A percentile compares a stretch with the other conserved stretches of the same genome.
Conservation (phyloP, 1,140 invertebrate genomes). For the Acromyrmex charruanus region DNA sequence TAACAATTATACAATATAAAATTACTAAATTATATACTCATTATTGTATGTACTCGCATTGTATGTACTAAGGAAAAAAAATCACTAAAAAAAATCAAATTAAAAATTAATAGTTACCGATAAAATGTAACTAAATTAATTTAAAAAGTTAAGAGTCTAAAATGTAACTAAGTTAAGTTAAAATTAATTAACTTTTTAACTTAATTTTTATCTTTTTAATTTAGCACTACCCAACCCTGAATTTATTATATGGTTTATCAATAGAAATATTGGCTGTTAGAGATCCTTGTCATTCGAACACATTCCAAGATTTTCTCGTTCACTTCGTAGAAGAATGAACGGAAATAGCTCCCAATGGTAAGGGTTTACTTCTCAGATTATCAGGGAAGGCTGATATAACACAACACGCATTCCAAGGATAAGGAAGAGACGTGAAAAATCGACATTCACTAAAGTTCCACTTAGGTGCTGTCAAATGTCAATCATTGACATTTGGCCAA, state of each 20-base stretch:
- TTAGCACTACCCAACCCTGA: no score
- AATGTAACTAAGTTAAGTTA: no score
- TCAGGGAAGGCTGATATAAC: background rate
- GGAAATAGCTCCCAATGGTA: background rate
- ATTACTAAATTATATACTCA: no score
- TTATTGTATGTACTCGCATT: no score
- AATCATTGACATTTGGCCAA: background rate
- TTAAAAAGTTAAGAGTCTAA: no score
- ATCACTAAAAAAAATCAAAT: no score
- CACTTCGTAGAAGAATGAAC: constrained; percentile 12
- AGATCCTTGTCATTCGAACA: background rate
- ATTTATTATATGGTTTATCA: background rate
- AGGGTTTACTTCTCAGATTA: constrained; percentile 17
- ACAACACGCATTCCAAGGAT: constrained; percentile 26
- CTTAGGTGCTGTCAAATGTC: background rate
- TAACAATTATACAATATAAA: no score
- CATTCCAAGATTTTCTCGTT: constrained; percentile 1
- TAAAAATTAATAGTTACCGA: no score
- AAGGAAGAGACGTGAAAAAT: constrained; percentile 26
- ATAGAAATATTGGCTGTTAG: constrained; percentile 2
- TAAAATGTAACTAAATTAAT: no score
- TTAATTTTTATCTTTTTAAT: no score
- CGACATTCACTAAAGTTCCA: background rate
- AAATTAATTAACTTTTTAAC: no score
- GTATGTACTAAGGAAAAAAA: no score